Evolutionary conservation across 2,797 vertebrate species (phyloP).

Genomic region (Eremophila alpestris): DNA sequence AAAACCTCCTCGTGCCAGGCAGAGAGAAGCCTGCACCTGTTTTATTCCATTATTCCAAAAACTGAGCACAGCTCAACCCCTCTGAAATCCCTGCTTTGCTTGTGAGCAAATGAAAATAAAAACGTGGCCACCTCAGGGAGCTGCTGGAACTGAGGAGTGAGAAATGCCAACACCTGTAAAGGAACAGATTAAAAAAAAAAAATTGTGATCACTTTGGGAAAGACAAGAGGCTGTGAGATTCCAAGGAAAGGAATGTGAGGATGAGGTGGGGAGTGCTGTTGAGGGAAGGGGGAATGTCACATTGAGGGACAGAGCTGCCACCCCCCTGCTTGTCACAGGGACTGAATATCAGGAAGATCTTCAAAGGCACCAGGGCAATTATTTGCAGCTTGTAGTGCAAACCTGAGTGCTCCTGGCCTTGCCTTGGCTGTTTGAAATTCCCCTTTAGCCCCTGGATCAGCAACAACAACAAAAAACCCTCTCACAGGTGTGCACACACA

Average conservation of each 20-base stretch:
- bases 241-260: background rate
- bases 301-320: background rate
- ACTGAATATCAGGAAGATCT: background rate
- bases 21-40: background rate
- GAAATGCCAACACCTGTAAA: background rate
- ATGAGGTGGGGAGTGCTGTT: background rate
- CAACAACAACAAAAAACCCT: background rate
- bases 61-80: background rate
- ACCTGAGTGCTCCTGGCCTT: background rate
- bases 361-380: background rate
- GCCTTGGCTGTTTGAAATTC: background rate
- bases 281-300: background rate
- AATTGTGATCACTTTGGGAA: background rate
- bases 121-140: background rate
- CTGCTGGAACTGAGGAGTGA: background rate
- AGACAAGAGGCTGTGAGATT: background rate
- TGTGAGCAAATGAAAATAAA: background rate
- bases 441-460: background rate
- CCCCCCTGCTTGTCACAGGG: background rate
- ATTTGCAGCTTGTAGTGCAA: background rate
- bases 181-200: background rate
- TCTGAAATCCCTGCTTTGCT: background rate
- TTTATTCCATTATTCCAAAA: background rate
- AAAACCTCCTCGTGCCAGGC: background rate
- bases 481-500: rapidly evolving